These are phyloP conservation scores for Chrysocyon brachyurus DNA, from an alignment of 2,797 vertebrate species.

Conservation along the genomic window DNA sequence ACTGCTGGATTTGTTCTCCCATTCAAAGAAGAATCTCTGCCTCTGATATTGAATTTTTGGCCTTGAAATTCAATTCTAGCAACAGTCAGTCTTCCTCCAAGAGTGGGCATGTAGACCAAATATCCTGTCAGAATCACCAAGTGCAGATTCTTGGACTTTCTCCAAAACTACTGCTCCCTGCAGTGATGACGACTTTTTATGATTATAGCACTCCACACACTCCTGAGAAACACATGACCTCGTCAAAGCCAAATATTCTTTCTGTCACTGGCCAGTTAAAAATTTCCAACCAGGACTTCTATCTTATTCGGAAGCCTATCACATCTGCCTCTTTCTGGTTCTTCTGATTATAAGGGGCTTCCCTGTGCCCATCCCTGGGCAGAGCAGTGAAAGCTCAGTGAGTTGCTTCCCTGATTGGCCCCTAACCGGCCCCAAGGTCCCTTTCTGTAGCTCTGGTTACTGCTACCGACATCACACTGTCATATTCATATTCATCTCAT, in stretches of 20 bases:
- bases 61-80: constrained; percentile 10
- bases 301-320: not conserved
- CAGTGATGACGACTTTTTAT: not conserved
- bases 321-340: not conserved
- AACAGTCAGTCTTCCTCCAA: not conserved
- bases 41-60: not conserved
- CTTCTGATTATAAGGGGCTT: not conserved
- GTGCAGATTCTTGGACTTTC: not conserved
- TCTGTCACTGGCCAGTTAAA: not conserved
- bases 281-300: not conserved
- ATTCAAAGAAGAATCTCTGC: not conserved
- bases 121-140: not conserved
- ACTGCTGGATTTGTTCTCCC: not conserved
- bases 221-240: not conserved
- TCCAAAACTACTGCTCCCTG: not conserved
- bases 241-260: not conserved
- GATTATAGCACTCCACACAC: fast-evolving
- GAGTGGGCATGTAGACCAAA: not conserved
- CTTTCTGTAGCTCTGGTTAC: not conserved
- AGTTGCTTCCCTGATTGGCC: not conserved
- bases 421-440: too few relatives aligned
- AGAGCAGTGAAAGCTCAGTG: not conserved
- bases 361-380: not conserved
- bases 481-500: not conserved
- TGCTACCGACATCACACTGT: not conserved